phyloP scores from a whole-genome alignment of 2,888 invertebrate species.

The Drosophila meridiana region DNA sequence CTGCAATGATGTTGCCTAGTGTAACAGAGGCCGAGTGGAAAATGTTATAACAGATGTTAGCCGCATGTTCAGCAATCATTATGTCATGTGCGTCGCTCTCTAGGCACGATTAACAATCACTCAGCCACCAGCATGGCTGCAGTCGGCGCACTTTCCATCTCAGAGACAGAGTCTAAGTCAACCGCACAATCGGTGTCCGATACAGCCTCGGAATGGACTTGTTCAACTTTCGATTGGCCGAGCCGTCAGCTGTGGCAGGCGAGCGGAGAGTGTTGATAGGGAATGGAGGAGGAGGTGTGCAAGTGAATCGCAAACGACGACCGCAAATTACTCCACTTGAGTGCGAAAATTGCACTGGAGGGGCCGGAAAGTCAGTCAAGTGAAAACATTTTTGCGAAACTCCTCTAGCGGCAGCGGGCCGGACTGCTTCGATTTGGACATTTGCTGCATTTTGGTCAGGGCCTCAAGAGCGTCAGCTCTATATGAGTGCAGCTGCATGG shows the following conservation, averaged over 20 bases:
- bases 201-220: conserved; percentile 68
- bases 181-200: conserved; percentile 46
- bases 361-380: conserved; percentile 64
- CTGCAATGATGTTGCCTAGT: conserved; percentile 28
- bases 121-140: conserved; percentile 25
- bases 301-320: conserved; percentile 59
- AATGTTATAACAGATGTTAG: conserved; percentile 65
- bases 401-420: conserved; percentile 20
- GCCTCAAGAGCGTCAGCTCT: conserved; percentile 22
- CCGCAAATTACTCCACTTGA: conserved; percentile 76
- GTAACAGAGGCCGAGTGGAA: conserved; percentile 23
- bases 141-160: conserved; percentile 9
- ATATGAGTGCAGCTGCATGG: conserved; percentile 18
- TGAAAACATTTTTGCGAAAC: conserved; percentile 57
- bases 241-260: conserved; percentile 31
- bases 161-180: conserved; percentile 13
- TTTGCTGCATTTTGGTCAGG: conserved; percentile 30
- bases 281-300: not conserved
- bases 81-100: conserved; percentile 58
- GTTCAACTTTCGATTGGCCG: conserved; percentile 72
- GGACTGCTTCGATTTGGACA: conserved; percentile 39
- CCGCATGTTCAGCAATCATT: conserved; percentile 63
- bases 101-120: conserved; percentile 58
- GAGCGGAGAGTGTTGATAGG: not conserved
- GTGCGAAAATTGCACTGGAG: conserved; percentile 71